Evolutionary conservation across 2,797 vertebrate species (phyloP), one percentile per base, ranked within the genome.

Genomic region (Phylloscopus collybita): DNA sequence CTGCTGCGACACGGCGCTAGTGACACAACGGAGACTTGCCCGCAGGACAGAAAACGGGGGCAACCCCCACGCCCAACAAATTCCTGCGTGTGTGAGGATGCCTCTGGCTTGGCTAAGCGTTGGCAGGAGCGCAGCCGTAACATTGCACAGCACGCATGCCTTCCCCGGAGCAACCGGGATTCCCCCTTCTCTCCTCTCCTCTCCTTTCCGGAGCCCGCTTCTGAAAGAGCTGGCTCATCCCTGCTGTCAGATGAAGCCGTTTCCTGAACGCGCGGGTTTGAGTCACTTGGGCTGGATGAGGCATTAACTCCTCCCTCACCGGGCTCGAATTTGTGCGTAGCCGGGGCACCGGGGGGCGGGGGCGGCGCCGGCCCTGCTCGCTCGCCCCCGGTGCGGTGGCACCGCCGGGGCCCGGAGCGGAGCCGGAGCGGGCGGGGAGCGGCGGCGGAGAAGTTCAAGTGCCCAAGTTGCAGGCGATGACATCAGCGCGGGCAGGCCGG

Each of bases 401-500:
- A 29, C 25, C 22, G 60, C 30, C 47, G 72, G 54, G 36, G 32
- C 47, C 47, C 59, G 29, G 29, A 36, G 78, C 62, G 62, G 40
- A 40, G 51, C 62, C 62, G 62, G 50, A 7, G 20, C 60, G 36
- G 81, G 57, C 57, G 60, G 61, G 60, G 30, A 62, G 64, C 38
- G 15, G 34, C 90, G 94, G 86, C 75, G 38, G 69, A 89, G 96
- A 90, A 95, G 97, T 97, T 95, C 76, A 88, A 97, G 95, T 95
- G 92, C 96, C 96, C 67, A 91, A 97, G 96, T 97, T 97, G 94
- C 87, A 10, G 90, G 18, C 72, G 80, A 96, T 96, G 95, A 94
- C 97, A 97, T 97, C 93, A 93, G 93, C 93, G 73, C 97, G 87
- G 98, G 95, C 97, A 97, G 96, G 97, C 94, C 94, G 96, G 97